These are phyloP conservation scores for Falco peregrinus DNA, from an alignment of 2,797 vertebrate genomes.

Conservation along the genomic window DNA sequence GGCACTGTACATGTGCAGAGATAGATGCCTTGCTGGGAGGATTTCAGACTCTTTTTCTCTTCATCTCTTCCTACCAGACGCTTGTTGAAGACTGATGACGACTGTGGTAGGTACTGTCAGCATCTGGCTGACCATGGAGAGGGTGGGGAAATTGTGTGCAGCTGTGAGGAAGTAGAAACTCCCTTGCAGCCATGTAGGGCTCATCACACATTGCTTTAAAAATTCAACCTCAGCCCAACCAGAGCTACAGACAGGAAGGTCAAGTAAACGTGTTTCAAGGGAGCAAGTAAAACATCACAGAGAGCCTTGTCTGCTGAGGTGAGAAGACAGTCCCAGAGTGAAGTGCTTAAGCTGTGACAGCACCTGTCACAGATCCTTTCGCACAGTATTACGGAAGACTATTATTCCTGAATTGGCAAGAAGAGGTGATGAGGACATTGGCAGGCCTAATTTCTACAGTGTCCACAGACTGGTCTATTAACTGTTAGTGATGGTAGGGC, in stretches of 20 bases:
- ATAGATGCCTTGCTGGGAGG: not conserved
- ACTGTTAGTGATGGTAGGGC: not conserved
- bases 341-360: not conserved
- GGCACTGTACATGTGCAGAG: rapidly evolving
- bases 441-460: not conserved
- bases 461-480: not conserved
- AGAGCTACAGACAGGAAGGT: not conserved
- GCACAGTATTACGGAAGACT: not conserved
- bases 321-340: not conserved
- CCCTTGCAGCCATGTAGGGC: rapidly evolving
- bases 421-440: not conserved
- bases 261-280: not conserved
- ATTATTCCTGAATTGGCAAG: not conserved
- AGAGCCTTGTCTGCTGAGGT: not conserved
- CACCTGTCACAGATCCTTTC: rapidly evolving
- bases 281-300: not conserved
- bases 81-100: not conserved
- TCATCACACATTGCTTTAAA: not conserved
- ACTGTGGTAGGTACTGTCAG: not conserved
- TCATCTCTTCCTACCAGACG: not conserved
- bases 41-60: not conserved
- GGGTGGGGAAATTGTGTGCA: rapidly evolving
- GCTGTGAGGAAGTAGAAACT: not conserved
- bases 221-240: not conserved
- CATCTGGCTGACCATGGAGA: not conserved